Percentiles rank a stretch among this genome's conserved stretches.
Evolutionary conservation across 2,888 invertebrate species (phyloP).

Genomic region (Andrena minutula): DNA sequence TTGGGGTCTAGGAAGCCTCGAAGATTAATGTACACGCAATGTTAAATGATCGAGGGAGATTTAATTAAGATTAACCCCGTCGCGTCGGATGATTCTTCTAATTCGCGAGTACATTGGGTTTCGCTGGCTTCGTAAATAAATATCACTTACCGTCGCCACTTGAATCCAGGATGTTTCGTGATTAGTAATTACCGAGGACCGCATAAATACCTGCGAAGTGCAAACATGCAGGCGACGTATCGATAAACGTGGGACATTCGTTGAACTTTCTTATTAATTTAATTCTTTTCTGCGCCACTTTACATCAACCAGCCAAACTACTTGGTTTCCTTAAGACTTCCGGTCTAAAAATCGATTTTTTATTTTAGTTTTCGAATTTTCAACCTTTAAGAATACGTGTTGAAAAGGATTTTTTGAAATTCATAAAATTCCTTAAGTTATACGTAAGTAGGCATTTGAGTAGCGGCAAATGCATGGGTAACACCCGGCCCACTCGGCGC

Average conservation of each 20-base stretch:
- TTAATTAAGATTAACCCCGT: conserved; percentile 67
- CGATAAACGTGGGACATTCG: not conserved
- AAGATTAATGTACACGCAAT: conserved; percentile 59
- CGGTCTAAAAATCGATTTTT: too few species aligned
- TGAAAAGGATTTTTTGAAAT: too few species aligned
- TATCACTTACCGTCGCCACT: conserved; percentile 8
- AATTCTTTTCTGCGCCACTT: too few species aligned
- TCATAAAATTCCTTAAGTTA: too few species aligned
- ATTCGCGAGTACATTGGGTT: conserved; percentile 10
- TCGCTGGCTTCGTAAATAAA: not conserved
- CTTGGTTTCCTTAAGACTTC: too few species aligned
- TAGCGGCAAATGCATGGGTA: too few species aligned
- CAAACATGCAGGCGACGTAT: not conserved
- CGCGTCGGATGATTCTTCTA: conserved; percentile 36
- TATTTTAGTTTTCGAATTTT: too few species aligned
- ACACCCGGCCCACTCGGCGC: too few species aligned
- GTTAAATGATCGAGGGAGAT: conserved; percentile 59
- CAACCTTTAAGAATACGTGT: too few species aligned
- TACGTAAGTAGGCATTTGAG: too few species aligned
- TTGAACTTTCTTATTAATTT: not conserved
- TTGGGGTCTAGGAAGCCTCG: conserved; percentile 55
- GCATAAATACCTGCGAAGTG: not conserved
- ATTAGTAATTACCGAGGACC: not conserved
- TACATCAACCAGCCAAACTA: too few species aligned
- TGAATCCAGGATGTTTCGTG: not conserved